Evolutionary conservation across 2,888 invertebrate species (phyloP), one percentile per base, ranked within the genome.

Genomic region (Lasioglossum vierecki): DNA sequence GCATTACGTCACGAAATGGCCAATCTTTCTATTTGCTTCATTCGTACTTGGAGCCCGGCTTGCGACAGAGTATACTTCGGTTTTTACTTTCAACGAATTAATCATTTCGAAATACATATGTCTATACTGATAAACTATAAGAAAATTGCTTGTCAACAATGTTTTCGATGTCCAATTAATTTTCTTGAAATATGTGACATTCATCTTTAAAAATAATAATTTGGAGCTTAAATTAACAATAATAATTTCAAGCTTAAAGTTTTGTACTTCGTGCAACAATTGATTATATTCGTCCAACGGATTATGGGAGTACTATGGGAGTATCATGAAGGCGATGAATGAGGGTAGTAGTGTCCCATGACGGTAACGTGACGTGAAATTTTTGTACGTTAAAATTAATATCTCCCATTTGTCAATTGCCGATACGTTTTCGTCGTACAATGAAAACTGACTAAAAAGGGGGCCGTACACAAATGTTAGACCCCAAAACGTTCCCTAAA

Each of bases 401-500:
- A 92, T 91, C 92, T 79, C 90, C 92, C 93, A 93, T 94, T 94
- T 93, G 92, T 94, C 92, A 91, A 91, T 84, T 73, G 85, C 83
- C 79, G 85, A 90, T 88, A 85, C 87, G 84, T 92, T 91, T 79
- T 85, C 79, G 85, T 75, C 79, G 77, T 76, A 85, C 79, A 78
- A 87, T 79, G 87, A 85, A 68, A 86, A 84, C 81, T 73, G 80
- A 49, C 89, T 71, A 83, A 89, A 85, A 86, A 88, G 88, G 89
- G 86, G 91, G 82, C 86, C 84, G 76, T 78, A 85, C 83, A 88
- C 85, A 88, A 90, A 90, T 83, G 89, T 71, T 78, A 91, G 91
- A 92, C 91, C 91, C 93, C 91, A 92, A 92, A 93, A 93, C 91
- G 92, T 77, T 89, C 94, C 94, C 92, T 91, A 89, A 92, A 92